These are phyloP conservation scores for Yponomeuta plumbellus DNA, from an alignment of 2,888 invertebrate species.

Conservation along the genomic window DNA sequence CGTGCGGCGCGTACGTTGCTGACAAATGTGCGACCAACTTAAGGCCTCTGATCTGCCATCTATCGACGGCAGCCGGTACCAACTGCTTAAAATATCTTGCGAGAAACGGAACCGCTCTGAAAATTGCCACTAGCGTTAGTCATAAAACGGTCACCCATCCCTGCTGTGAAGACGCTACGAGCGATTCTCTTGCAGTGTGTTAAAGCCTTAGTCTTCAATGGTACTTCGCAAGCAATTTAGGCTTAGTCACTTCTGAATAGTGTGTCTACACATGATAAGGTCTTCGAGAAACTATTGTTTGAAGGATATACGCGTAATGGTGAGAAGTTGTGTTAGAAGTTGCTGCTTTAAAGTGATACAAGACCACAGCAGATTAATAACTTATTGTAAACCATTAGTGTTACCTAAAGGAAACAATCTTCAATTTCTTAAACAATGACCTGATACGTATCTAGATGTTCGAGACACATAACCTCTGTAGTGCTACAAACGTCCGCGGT, in stretches of 20 bases:
- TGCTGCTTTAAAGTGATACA: background rate
- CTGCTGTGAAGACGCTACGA: too few species aligned
- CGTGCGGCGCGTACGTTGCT: too few species aligned
- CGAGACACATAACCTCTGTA: background rate
- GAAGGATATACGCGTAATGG: background rate
- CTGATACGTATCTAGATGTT: background rate
- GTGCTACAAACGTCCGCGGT: background rate
- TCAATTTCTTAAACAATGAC: background rate
- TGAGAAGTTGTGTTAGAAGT: background rate
- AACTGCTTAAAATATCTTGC: too few species aligned
- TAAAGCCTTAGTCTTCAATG: background rate
- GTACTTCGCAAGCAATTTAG: background rate
- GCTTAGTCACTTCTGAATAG: background rate
- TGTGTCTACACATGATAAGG: background rate
- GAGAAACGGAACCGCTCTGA: too few species aligned
- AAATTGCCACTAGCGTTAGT: too few species aligned
- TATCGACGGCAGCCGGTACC: too few species aligned
- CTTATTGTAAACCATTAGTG: background rate
- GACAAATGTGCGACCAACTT: too few species aligned
- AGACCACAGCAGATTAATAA: background rate
- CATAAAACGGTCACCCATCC: too few species aligned
- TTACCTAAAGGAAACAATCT: background rate
- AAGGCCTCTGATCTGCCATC: too few species aligned
- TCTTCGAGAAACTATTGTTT: background rate
- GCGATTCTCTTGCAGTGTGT: background rate